Evolutionary conservation across 2,113 vertebrate species (phyloP).

Genomic region (Sceloporus tristichus): DNA sequence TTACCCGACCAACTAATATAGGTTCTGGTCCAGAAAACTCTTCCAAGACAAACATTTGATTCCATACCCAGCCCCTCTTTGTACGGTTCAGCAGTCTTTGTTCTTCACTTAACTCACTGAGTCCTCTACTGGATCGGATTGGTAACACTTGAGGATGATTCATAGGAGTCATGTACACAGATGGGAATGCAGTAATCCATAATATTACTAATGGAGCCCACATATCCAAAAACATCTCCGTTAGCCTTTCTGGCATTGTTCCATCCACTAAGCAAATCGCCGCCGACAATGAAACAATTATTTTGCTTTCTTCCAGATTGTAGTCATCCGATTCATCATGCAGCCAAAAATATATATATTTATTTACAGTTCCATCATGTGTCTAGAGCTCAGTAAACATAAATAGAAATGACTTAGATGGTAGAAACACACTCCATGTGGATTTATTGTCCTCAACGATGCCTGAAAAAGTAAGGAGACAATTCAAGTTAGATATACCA

Average conservation of each 20-base stretch:
- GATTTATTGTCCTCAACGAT: conserved; percentile 80
- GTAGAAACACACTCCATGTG: conserved; percentile 80
- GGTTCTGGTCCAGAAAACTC: conserved; percentile 99
- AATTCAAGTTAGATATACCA: conserved; percentile 42
- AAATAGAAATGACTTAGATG: conserved; percentile 75
- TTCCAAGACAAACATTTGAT: conserved; percentile 99
- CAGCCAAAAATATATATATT: conserved; percentile 76
- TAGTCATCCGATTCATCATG: conserved; percentile 88
- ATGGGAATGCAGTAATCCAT: conserved; percentile 94
- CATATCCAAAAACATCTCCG: conserved; percentile 89
- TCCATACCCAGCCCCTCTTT: conserved; percentile 99
- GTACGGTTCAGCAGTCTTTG: conserved; percentile 93
- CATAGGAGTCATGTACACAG: conserved; percentile 83
- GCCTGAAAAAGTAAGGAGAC: conserved; percentile 70
- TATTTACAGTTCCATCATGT: conserved; percentile 85
- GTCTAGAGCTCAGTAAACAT: conserved; percentile 80
- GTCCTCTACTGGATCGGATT: conserved; percentile 83
- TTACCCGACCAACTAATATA: conserved; percentile 99
- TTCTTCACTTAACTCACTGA: conserved; percentile 86
- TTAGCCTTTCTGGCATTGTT: conserved; percentile 90
- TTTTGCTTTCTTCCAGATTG: conserved; percentile 86
- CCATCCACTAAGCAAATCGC: conserved; percentile 84
- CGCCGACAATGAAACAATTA: conserved; percentile 86
- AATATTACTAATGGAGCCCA: conserved; percentile 94
- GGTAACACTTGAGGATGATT: conserved; percentile 85